phyloP scores from a whole-genome alignment of 2,888 invertebrate species.

The Clusia tigrina region DNA sequence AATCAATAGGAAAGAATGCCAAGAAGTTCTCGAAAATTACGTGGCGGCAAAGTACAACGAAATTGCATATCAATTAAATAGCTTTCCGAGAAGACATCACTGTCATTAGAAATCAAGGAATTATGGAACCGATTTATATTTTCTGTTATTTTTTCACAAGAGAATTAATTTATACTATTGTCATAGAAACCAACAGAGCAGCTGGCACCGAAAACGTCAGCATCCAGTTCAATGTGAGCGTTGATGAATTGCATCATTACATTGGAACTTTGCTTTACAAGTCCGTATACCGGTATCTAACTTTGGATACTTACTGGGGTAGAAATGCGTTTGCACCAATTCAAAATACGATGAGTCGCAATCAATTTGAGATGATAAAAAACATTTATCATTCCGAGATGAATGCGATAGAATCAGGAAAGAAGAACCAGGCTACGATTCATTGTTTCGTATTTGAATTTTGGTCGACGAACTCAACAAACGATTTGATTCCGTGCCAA shows the following conservation, averaged over 20 bases:
- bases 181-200: neutral
- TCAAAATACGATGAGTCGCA: conserved; percentile 31
- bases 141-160: conserved; percentile 11
- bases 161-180: neutral
- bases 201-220: conserved; percentile 17
- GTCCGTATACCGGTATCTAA: conserved; percentile 32
- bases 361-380: conserved; percentile 31
- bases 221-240: conserved; percentile 6
- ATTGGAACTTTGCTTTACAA: conserved; percentile 30
- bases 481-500: conserved; percentile 25
- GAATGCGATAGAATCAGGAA: conserved; percentile 15
- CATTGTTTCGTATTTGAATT: conserved; percentile 18
- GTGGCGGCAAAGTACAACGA: neutral
- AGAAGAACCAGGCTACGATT: too few relatives aligned
- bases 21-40: conserved; percentile 9
- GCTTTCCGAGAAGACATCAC: conserved; percentile 5
- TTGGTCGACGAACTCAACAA: conserved; percentile 21
- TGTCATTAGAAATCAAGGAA: too few relatives aligned
- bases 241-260: conserved; percentile 23
- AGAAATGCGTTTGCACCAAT: conserved; percentile 29
- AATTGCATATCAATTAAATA: conserved; percentile 4
- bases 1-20: neutral
- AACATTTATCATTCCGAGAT: conserved; percentile 30
- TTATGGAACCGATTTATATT: neutral
- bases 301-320: conserved; percentile 33